A percentile compares a stretch with the other conserved stretches of the same genome.
These are phyloP conservation scores for Austrolebias charrua DNA, from an alignment of 2,797 vertebrate species.

Conservation along the genomic window DNA sequence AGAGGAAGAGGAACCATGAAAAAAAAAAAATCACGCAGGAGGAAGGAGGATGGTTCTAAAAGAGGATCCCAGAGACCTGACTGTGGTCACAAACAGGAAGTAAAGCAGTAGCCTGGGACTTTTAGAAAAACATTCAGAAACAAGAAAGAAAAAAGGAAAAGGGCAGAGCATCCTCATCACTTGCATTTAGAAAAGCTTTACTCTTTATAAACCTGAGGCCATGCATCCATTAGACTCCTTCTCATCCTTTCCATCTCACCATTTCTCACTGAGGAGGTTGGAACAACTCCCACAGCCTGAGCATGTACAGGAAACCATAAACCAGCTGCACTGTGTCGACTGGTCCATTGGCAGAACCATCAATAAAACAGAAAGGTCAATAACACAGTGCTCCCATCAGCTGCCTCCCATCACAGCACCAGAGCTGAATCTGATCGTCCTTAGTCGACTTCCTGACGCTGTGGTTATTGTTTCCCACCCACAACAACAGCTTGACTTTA, in stretches of 20 bases:
- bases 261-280: slow-evolving; percentile 31
- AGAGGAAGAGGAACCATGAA: slow-evolving; percentile 34
- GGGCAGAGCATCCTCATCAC: neutral
- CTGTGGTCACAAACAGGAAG: slow-evolving; percentile 56
- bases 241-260: slow-evolving; percentile 51
- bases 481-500: slow-evolving; percentile 7
- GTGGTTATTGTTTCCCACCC: slow-evolving; percentile 12
- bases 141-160: slow-evolving; percentile 15
- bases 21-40: slow-evolving; percentile 24
- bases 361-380: slow-evolving; percentile 45
- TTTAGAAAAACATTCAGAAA: slow-evolving; percentile 26
- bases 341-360: slow-evolving; percentile 42
- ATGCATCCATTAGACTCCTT: slow-evolving; percentile 33
- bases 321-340: slow-evolving; percentile 26
- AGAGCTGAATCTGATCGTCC: slow-evolving; percentile 5
- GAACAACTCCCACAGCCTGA: slow-evolving; percentile 36
- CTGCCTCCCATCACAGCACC: slow-evolving; percentile 17
- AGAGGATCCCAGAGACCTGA: slow-evolving; percentile 28
- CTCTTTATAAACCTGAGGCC: slow-evolving; percentile 28
- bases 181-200: slow-evolving; percentile 28
- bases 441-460: slow-evolving; percentile 11
- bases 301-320: slow-evolving; percentile 36
- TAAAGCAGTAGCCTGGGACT: slow-evolving; percentile 8
- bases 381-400: slow-evolving; percentile 24
- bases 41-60: slow-evolving; percentile 24